A percentile compares a stretch with the other conserved stretches of the same genome.
Conservation (phyloP, 2,113 vertebrate genomes). For the Ctenomys sociabilis region DNA sequence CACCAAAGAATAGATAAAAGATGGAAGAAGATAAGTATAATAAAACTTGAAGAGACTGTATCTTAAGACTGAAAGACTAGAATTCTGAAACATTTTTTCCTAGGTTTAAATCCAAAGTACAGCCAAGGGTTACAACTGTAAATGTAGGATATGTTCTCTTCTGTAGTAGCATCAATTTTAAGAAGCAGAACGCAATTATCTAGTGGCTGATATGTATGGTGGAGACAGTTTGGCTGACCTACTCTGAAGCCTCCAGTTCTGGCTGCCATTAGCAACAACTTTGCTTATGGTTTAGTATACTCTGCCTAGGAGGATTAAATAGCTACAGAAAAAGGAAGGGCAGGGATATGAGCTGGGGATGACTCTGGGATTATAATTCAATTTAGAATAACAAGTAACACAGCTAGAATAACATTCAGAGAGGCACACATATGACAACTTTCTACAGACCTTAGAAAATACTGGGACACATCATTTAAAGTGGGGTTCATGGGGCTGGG, state of each 20-base stretch:
- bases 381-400: constrained; percentile 45
- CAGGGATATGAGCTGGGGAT: not conserved
- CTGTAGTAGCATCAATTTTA: constrained; percentile 42
- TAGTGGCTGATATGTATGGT: constrained; percentile 34
- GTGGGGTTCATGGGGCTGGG: not conserved
- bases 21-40: constrained; percentile 66
- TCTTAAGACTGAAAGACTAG: constrained; percentile 65
- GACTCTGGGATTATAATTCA: constrained; percentile 17
- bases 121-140: constrained; percentile 62
- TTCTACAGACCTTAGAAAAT: not conserved
- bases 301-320: constrained; percentile 43
- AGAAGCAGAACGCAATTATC: constrained; percentile 70
- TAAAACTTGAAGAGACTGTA: constrained; percentile 66
- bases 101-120: constrained; percentile 71
- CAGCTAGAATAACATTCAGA: not conserved
- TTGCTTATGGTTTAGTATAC: not conserved
- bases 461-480: not conserved
- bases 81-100: constrained; percentile 63
- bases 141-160: constrained; percentile 58
- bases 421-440: not conserved
- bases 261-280: not conserved
- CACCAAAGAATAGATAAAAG: not conserved
- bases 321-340: constrained; percentile 23
- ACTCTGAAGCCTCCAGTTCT: constrained; percentile 19
- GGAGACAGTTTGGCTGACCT: constrained; percentile 17